phyloP scores from a whole-genome alignment of 30 jellyfish, hydroid and myxozoan genomes.

The Catostylus mosaicus region DNA sequence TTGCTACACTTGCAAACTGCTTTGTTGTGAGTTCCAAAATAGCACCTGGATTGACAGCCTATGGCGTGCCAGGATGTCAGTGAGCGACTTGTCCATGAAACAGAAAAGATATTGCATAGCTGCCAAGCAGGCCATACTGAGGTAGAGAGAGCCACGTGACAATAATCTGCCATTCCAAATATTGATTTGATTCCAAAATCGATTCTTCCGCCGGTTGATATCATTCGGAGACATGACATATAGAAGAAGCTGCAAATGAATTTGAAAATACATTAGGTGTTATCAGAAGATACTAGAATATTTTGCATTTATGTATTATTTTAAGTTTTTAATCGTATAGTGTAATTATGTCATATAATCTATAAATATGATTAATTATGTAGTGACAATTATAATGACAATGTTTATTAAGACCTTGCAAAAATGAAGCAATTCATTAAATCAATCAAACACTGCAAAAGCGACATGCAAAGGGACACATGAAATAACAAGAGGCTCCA shows the following conservation, averaged over 20 bases:
- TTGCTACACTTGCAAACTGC: constrained; percentile 36
- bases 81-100: constrained; percentile 48
- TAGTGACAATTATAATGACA: too few species aligned
- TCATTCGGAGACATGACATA: constrained; percentile 51
- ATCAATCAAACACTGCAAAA: too few species aligned
- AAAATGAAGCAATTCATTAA: too few species aligned
- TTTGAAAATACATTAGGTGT: neutral
- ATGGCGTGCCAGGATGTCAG: constrained; percentile 43
- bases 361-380: too few species aligned
- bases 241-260: constrained; percentile 52
- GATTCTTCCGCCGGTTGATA: constrained; percentile 45
- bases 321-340: too few species aligned
- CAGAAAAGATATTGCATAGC: constrained; percentile 52
- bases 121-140: constrained; percentile 64
- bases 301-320: too few species aligned
- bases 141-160: constrained; percentile 46
- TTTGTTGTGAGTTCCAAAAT: constrained; percentile 30
- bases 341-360: too few species aligned
- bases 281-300: neutral
- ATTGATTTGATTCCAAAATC: constrained; percentile 50
- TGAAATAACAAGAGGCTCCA: too few species aligned
- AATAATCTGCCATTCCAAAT: constrained; percentile 62
- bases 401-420: too few species aligned
- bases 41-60: constrained; percentile 38
- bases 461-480: too few species aligned